A percentile compares a stretch with the other conserved stretches of the same genome.
Conservation (phyloP, 2,888 invertebrate genomes). For the Agrochola lychnidis region DNA sequence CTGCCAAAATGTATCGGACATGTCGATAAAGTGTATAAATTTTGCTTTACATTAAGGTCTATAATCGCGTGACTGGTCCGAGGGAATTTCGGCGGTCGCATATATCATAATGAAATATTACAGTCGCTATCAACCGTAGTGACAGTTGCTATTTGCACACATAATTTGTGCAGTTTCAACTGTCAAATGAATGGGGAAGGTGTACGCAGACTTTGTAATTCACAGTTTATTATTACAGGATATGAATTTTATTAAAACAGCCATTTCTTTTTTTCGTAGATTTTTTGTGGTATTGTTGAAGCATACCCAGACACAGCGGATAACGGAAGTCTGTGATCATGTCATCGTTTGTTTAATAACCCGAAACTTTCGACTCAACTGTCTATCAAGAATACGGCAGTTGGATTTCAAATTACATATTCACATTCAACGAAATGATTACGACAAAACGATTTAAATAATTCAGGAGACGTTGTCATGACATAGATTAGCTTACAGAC, state of each 20-base stretch:
- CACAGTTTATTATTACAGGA: constrained; percentile 37
- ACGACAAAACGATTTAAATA: constrained; percentile 32
- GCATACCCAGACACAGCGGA: constrained; percentile 23
- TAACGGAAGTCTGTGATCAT: constrained; percentile 15
- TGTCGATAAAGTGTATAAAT: constrained; percentile 52
- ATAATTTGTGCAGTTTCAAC: constrained; percentile 48
- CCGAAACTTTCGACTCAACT: not conserved
- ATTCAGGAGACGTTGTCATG: constrained; percentile 32
- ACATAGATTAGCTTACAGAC: constrained; percentile 27
- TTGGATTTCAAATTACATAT: constrained; percentile 21
- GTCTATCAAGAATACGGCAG: not conserved
- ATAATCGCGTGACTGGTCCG: constrained; percentile 61
- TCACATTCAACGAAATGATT: constrained; percentile 28
- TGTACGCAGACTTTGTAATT: constrained; percentile 39
- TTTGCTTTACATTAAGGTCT: constrained; percentile 56
- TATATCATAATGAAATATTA: constrained; percentile 66
- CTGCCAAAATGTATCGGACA: constrained; percentile 49
- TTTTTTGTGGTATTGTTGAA: constrained; percentile 21
- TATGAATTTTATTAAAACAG: constrained; percentile 22
- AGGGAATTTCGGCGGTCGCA: constrained; percentile 54
- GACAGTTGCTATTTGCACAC: constrained; percentile 67
- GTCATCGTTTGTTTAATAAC: constrained; percentile 26
- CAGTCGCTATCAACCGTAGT: constrained; percentile 65
- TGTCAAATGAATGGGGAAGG: constrained; percentile 41
- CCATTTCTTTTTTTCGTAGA: not conserved